phyloP scores from a whole-genome alignment of 1,140 invertebrate species.

The Bemisia tabaci region DNA sequence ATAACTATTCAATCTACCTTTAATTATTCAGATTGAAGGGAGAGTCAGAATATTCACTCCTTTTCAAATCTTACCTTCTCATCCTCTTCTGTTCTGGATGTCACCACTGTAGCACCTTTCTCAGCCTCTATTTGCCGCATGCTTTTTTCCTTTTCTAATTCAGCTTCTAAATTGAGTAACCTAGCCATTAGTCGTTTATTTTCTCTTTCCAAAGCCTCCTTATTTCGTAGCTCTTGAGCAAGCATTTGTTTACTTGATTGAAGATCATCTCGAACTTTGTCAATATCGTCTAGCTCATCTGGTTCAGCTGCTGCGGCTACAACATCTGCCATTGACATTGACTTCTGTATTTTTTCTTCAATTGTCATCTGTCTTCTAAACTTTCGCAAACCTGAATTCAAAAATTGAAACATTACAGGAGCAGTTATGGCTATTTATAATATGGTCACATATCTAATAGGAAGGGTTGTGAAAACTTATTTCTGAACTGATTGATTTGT shows the following conservation, averaged over 20 bases:
- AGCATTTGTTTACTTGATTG: constrained; percentile 83
- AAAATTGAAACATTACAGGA: no score
- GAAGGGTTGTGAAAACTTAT: no score
- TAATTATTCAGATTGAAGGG: no score
- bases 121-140: constrained; percentile 5
- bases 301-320: constrained; percentile 38
- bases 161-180: constrained; percentile 61
- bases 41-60: no score
- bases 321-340: constrained; percentile 48
- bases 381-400: constrained; percentile 51
- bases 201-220: constrained; percentile 69
- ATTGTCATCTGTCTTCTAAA: constrained; percentile 77
- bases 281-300: constrained; percentile 67
- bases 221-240: constrained; percentile 70
- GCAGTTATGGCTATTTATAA: no score
- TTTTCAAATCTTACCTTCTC: constrained; percentile 28
- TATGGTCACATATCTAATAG: no score
- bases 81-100: constrained; percentile 43
- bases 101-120: constrained; percentile 11
- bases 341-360: constrained; percentile 72
- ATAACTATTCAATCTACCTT: no score
- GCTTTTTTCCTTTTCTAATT: constrained; percentile 39
- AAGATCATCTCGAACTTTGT: constrained; percentile 69
- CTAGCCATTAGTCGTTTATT: constrained; percentile 65
- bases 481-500: no score